These are phyloP conservation scores for Spisula subtruncata DNA, from an alignment of 2,888 invertebrate genomes.

Conservation along the genomic window DNA sequence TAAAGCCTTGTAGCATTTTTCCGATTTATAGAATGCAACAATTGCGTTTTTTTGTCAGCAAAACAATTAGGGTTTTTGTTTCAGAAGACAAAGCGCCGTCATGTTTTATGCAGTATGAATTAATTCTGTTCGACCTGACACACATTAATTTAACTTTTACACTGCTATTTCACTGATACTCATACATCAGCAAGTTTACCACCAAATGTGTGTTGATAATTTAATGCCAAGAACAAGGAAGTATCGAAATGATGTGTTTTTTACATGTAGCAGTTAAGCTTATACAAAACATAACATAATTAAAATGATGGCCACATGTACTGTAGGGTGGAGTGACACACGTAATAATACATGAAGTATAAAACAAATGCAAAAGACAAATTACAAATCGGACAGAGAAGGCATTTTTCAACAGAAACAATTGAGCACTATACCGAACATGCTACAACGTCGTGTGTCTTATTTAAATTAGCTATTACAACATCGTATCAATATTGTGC, in stretches of 20 bases:
- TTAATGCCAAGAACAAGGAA: neutral
- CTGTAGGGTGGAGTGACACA: too few relatives aligned
- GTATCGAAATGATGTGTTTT: too few relatives aligned
- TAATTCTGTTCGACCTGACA: neutral
- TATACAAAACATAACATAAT: too few relatives aligned
- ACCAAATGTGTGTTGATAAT: neutral
- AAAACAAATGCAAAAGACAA: too few relatives aligned
- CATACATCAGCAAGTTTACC: neutral
- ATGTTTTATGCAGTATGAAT: neutral
- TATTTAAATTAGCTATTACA: neutral
- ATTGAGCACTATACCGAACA: too few relatives aligned
- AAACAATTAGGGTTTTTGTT: neutral
- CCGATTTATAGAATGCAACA: slow-evolving; percentile 3
- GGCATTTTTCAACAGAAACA: too few relatives aligned
- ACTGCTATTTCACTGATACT: neutral
- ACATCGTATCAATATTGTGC: neutral
- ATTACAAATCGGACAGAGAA: too few relatives aligned
- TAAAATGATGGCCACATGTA: too few relatives aligned
- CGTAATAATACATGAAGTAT: too few relatives aligned
- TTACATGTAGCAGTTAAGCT: too few relatives aligned
- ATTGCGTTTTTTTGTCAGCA: too few relatives aligned
- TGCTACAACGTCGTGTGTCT: too few relatives aligned
- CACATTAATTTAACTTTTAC: neutral
- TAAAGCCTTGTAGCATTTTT: neutral
- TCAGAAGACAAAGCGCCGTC: neutral